Evolutionary conservation across 2,113 vertebrate species (phyloP).

Genomic region (Cyanoderma ruficeps): DNA sequence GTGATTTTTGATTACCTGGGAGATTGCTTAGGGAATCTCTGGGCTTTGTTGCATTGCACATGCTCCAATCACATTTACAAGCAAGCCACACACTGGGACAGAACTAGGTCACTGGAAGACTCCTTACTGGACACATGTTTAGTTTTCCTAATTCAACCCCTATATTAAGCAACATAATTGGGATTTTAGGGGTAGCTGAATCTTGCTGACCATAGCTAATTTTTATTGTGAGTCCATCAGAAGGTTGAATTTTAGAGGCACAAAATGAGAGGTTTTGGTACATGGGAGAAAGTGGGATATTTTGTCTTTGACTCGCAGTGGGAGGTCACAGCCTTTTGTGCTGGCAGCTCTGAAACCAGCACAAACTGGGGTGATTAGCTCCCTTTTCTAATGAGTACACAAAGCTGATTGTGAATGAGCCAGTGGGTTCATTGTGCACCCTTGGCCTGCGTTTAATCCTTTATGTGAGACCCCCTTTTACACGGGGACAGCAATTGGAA

Average conservation of each 20-base stretch:
- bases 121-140: constrained; percentile 44
- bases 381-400: constrained; percentile 67
- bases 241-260: constrained; percentile 23
- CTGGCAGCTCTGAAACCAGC: constrained; percentile 40
- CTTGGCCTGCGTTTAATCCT: constrained; percentile 61
- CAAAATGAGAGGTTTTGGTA: background rate
- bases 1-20: background rate
- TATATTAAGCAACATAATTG: background rate
- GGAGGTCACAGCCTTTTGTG: constrained; percentile 62
- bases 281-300: constrained; percentile 1
- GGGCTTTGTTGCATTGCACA: background rate
- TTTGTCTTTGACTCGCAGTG: constrained; percentile 54
- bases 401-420: constrained; percentile 67
- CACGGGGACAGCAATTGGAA: constrained; percentile 56
- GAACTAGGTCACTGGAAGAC: constrained; percentile 49
- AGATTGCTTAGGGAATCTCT: background rate
- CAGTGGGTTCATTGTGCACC: constrained; percentile 66
- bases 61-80: constrained; percentile 13
- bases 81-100: constrained; percentile 42
- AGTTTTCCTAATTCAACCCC: background rate
- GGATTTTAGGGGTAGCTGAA: background rate
- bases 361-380: constrained; percentile 63
- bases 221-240: background rate
- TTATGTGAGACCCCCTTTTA: constrained; percentile 59
- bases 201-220: constrained; percentile 21